A percentile compares a stretch with the other conserved stretches of the same genome.
Conservation (phyloP, 2,797 vertebrate species). For the Eutrigla gurnardus region DNA sequence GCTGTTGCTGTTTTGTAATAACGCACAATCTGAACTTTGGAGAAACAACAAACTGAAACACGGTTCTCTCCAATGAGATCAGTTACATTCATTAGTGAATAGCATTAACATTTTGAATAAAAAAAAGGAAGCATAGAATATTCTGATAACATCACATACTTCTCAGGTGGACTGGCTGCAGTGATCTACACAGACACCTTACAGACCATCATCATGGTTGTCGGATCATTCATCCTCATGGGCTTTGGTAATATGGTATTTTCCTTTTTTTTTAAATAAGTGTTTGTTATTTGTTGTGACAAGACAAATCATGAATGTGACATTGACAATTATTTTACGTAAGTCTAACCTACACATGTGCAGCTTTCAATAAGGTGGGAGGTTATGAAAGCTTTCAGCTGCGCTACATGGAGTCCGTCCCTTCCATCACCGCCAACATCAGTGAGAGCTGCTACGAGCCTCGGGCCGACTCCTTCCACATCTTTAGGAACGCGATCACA, state of each 20-base stretch:
- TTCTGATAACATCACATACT: slow-evolving; percentile 4
- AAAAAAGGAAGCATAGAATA: background rate
- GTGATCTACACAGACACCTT: slow-evolving; percentile 98
- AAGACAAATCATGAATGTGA: background rate
- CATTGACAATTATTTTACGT: background rate
- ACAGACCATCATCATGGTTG: slow-evolving; percentile 94
- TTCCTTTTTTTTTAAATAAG: background rate
- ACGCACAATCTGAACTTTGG: slow-evolving; percentile 30
- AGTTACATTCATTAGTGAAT: background rate
- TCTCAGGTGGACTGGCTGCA: slow-evolving; percentile 92
- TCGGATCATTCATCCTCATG: slow-evolving; percentile 93
- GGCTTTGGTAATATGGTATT: slow-evolving; percentile 87
- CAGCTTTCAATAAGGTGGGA: slow-evolving; percentile 86
- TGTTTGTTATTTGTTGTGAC: background rate
- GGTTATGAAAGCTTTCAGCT: slow-evolving; percentile 87
- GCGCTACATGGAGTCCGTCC: slow-evolving; percentile 90
- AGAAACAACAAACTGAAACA: background rate
- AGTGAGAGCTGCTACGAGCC: slow-evolving; percentile 85
- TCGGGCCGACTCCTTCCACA: slow-evolving; percentile 88
- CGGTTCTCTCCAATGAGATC: background rate
- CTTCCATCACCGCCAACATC: slow-evolving; percentile 60
- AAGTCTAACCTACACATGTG: slow-evolving; percentile 10
- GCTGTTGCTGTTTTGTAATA: slow-evolving; percentile 53
- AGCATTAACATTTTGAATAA: background rate
- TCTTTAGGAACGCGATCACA: slow-evolving; percentile 87